phyloP scores from a whole-genome alignment of 2,797 vertebrate species.

The Acomys russatus region DNA sequence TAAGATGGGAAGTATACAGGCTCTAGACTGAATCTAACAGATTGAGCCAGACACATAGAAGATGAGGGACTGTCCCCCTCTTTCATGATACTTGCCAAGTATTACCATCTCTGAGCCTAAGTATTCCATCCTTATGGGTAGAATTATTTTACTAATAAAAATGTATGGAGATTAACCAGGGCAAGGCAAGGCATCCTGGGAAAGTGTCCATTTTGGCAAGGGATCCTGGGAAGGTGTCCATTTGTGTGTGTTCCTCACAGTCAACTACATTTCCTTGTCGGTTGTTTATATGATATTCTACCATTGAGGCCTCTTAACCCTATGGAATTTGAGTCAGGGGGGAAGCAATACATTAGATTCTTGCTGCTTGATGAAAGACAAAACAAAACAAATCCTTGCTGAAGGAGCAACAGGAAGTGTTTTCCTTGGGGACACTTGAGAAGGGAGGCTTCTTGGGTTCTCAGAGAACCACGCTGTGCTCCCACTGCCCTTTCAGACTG shows the following conservation, averaged over 20 bases:
- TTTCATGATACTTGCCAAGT: background rate
- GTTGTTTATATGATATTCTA: background rate
- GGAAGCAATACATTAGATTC: background rate
- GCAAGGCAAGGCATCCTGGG: background rate
- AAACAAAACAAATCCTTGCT: background rate
- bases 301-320: background rate
- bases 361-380: background rate
- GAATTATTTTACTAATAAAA: background rate
- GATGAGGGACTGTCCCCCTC: too few species aligned
- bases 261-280: background rate
- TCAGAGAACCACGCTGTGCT: accelerated
- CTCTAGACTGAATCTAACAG: background rate
- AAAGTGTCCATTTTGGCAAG: background rate
- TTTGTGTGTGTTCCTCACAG: background rate
- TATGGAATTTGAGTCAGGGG: background rate
- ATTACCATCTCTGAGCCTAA: background rate
- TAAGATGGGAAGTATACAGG: background rate
- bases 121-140: background rate
- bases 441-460: background rate
- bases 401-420: background rate
- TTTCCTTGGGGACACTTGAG: background rate
- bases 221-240: background rate
- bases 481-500: background rate
- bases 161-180: background rate
- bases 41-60: background rate